Conservation (phyloP, 2,113 vertebrate species). For the Ochotona princeps region DNA sequence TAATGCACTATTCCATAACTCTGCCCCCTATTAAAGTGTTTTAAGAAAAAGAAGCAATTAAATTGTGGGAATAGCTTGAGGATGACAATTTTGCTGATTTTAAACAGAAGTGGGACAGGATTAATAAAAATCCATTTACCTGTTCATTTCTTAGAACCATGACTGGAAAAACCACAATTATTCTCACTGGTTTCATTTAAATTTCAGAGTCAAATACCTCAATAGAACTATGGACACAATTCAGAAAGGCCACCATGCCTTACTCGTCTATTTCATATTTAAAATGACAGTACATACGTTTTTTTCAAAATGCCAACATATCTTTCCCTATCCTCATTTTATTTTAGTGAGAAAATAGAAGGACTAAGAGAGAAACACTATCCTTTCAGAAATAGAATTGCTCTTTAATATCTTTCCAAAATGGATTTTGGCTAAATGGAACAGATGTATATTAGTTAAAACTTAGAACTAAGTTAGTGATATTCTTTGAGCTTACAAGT, state of each 20-base stretch:
- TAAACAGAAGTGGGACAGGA: slow-evolving; percentile 6
- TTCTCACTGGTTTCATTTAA: neutral
- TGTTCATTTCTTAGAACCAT: neutral
- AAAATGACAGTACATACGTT: neutral
- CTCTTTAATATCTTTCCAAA: slow-evolving; percentile 83
- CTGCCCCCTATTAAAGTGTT: neutral
- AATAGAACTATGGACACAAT: neutral
- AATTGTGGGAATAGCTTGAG: slow-evolving; percentile 24
- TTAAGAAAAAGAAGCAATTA: neutral
- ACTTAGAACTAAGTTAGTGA: slow-evolving; percentile 80
- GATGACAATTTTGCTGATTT: slow-evolving; percentile 23
- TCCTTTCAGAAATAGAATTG: slow-evolving; percentile 81
- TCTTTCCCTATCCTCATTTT: neutral
- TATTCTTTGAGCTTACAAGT: slow-evolving; percentile 87
- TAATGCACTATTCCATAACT: no score
- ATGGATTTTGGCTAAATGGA: slow-evolving; percentile 83
- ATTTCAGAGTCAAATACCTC: neutral
- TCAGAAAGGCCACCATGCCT: neutral
- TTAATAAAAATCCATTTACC: slow-evolving; percentile 12
- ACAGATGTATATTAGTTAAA: slow-evolving; percentile 83
- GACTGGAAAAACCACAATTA: neutral
- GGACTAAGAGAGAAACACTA: slow-evolving; percentile 58
- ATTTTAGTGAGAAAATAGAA: neutral
- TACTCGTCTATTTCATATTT: neutral
- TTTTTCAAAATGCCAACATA: neutral